Evolutionary conservation across 1,140 invertebrate genomes (phyloP).

Genomic region (Pseudachorutes palmiensis): DNA sequence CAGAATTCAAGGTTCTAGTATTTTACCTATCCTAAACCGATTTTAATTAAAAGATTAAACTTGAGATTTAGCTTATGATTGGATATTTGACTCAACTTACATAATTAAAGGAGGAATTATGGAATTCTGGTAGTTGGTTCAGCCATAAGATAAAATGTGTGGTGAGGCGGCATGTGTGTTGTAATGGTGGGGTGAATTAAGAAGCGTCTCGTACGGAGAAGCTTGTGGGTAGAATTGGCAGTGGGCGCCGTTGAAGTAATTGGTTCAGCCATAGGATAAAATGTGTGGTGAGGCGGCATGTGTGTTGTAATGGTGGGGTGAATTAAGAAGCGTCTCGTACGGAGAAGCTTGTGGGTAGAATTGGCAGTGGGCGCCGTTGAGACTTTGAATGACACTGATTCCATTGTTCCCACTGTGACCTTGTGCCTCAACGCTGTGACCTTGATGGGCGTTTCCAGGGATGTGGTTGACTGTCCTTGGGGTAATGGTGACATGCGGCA

Average conservation of each 20-base stretch:
- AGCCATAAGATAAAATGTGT: slow-evolving; percentile 1
- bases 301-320: not conserved
- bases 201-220: not conserved
- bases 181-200: not conserved
- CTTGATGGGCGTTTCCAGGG: not conserved
- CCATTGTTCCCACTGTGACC: not conserved
- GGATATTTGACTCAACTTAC: no score
- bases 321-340: not conserved
- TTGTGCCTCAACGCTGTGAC: not conserved
- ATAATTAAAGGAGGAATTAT: no score
- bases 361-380: not conserved
- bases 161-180: not conserved
- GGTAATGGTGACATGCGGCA: not conserved
- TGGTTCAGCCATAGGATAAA: slow-evolving; percentile 1
- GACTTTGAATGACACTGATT: not conserved
- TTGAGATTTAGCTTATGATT: no score
- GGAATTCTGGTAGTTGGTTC: no score
- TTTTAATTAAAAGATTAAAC: no score
- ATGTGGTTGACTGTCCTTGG: not conserved
- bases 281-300: not conserved
- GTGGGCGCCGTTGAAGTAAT: not conserved
- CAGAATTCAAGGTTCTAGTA: no score
- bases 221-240: not conserved
- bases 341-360: not conserved
- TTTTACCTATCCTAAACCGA: no score